phyloP scores from a whole-genome alignment of 2,113 vertebrate species.

The Trinectes maculatus region DNA sequence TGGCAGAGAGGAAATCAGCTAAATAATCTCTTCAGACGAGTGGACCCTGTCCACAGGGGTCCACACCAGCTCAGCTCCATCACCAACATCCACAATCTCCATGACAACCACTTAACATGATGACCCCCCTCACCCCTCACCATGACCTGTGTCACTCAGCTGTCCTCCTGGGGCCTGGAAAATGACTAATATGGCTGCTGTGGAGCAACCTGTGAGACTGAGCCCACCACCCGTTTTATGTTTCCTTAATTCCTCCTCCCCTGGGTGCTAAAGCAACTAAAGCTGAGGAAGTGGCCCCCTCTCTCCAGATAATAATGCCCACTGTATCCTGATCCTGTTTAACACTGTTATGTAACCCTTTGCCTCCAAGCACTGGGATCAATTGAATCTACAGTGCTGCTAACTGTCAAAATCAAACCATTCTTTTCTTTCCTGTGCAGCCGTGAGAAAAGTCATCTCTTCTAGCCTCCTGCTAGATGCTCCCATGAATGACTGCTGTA shows the following conservation, averaged over 20 bases:
- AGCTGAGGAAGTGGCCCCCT: slow-evolving; percentile 35
- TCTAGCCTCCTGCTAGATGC: slow-evolving; percentile 1
- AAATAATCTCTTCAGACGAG: slow-evolving; percentile 36
- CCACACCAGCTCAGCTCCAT: slow-evolving; percentile 33
- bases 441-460: slow-evolving; percentile 17
- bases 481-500: slow-evolving; percentile 35
- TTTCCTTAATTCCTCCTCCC: slow-evolving; percentile 1
- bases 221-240: slow-evolving; percentile 8
- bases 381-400: slow-evolving; percentile 38
- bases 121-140: slow-evolving; percentile 30
- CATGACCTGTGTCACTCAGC: slow-evolving; percentile 56
- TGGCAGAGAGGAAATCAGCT: slow-evolving; percentile 10
- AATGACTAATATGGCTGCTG: slow-evolving; percentile 59
- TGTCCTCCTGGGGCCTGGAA: slow-evolving; percentile 56
- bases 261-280: slow-evolving; percentile 34
- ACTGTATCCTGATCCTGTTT: slow-evolving; percentile 32
- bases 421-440: slow-evolving; percentile 11
- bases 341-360: slow-evolving; percentile 34
- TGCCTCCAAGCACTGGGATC: slow-evolving; percentile 19
- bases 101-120: slow-evolving; percentile 63
- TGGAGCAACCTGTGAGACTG: slow-evolving; percentile 15
- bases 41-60: slow-evolving; percentile 41
- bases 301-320: slow-evolving; percentile 40
- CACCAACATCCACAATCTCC: slow-evolving; percentile 40
- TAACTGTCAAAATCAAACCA: slow-evolving; percentile 36